Base-by-base conservation (phyloP, 2,113 vertebrate genomes). In the Ceratotherium simum region DNA sequence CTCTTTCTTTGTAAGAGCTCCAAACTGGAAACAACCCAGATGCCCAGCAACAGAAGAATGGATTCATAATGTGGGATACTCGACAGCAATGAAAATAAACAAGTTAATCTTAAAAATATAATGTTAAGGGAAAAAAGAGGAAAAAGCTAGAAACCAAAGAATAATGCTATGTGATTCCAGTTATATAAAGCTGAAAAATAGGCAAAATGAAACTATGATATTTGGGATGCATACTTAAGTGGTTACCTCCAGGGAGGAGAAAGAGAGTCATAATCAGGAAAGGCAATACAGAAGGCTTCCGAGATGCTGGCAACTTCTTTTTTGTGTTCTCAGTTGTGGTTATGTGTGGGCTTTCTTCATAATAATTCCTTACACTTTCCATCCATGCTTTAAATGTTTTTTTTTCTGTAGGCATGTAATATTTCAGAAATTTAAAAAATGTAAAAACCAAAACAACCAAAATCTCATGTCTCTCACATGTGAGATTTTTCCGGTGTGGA, bases 371-470 rank as follows among this genome's bases (percentile, higher is more conserved):
- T 90, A 84, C 0, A 12, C 36, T 81, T 17, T 18, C 8, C 18
- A 48, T 54, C 72, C 91, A 60, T 62, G 56, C 72, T 65, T 70
- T 58, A 95, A 95, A 39, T n/a, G 12, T 87, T 78, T 65, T 75
- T 75, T 90, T 90, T 67, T 25, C 33, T 91, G 23, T 42, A 84
- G 8, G 29, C 51, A 78, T 69, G 27, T 58, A 60, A 84, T 6
- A 62, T 75, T 91, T 80, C 70, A 88, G 76, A 83, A n/a, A 83
- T 91, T 76, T 25, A 83, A 39, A 86, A 83, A 82, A 33, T 39
- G 60, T 20, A 18, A 79, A 82, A 93, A n/a, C 29, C 5, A 65
- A 78, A 58, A 33, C 75, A 21, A 86, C 29, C 27, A 17, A 39
- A 36, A 14, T 51, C 70, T 75, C 20, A 6, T 60, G 1, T 42